A percentile compares a stretch with the other conserved stretches of the same genome.
These are phyloP conservation scores for Cepphus grylle DNA, from an alignment of 2,113 vertebrate genomes.

Conservation along the genomic window DNA sequence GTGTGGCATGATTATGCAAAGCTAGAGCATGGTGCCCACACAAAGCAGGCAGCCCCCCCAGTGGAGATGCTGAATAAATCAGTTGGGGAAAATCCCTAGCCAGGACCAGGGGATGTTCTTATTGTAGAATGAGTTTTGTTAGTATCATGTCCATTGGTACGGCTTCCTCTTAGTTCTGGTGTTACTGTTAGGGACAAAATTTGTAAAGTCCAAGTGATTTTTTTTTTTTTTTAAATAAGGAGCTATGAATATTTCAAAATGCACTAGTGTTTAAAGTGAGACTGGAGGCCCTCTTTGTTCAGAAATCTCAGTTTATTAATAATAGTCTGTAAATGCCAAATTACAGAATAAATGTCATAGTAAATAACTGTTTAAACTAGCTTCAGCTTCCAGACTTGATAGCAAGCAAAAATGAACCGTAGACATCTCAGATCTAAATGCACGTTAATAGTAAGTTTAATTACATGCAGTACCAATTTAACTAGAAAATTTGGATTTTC, in stretches of 20 bases:
- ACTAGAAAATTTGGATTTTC: not conserved
- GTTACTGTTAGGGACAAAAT: not conserved
- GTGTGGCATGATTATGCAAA: not conserved
- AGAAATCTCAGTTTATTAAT: not conserved
- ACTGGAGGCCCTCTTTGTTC: not conserved
- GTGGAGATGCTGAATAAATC: not conserved
- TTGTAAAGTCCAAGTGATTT: not conserved
- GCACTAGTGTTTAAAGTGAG: not conserved
- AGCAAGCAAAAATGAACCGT: not conserved
- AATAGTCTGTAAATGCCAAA: not conserved
- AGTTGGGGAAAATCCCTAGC: not conserved
- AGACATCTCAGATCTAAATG: not conserved
- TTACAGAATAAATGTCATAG: not conserved
- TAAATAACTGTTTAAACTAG: not conserved
- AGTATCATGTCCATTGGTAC: not conserved
- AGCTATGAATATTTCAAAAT: not conserved
- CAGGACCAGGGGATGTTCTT: not conserved
- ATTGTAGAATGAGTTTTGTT: not conserved
- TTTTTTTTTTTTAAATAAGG: not conserved
- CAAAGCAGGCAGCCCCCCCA: not conserved
- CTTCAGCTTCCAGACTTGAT: not conserved
- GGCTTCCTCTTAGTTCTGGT: not conserved
- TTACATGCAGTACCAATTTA: not conserved
- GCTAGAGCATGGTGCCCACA: not conserved
- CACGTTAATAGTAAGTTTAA: not conserved